Evolutionary conservation across 2,888 invertebrate species (phyloP).

Genomic region (Thymelicus lineola): DNA sequence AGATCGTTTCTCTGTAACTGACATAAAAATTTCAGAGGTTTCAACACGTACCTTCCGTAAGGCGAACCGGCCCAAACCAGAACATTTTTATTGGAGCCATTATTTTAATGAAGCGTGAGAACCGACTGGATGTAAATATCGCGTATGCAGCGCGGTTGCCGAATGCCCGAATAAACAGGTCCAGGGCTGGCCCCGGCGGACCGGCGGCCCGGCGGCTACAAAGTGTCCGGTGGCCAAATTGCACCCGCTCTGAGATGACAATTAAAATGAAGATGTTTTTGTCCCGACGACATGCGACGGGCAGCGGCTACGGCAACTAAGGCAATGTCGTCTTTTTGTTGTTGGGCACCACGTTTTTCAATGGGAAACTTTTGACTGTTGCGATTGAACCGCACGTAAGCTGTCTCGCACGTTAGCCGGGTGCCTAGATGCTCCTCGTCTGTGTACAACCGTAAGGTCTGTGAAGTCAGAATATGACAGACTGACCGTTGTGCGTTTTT

Average conservation of each 20-base stretch:
- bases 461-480: too few relatives aligned
- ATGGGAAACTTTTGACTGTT: conserved; percentile 2
- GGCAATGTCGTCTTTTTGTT: conserved; percentile 28
- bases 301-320: conserved; percentile 17
- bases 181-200: neutral
- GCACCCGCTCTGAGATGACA: conserved; percentile 28
- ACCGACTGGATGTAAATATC: conserved; percentile 19
- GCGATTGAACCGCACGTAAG: neutral
- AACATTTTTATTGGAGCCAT: conserved; percentile 9
- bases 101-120: conserved; percentile 26
- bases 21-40: neutral
- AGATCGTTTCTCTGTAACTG: neutral
- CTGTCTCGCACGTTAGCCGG: neutral
- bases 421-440: too few relatives aligned
- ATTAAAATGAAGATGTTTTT: conserved; percentile 38
- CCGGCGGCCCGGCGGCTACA: conserved; percentile 1
- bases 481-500: too few relatives aligned
- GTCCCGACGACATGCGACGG: conserved; percentile 15
- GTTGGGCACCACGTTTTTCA: conserved; percentile 2
- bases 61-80: neutral
- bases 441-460: too few relatives aligned
- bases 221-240: conserved; percentile 21
- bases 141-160: conserved; percentile 14
- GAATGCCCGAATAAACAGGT: conserved; percentile 20
- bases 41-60: neutral